These are phyloP conservation scores for Sphyrna mokarran DNA, from an alignment of 2,113 vertebrate species.

Conservation along the genomic window DNA sequence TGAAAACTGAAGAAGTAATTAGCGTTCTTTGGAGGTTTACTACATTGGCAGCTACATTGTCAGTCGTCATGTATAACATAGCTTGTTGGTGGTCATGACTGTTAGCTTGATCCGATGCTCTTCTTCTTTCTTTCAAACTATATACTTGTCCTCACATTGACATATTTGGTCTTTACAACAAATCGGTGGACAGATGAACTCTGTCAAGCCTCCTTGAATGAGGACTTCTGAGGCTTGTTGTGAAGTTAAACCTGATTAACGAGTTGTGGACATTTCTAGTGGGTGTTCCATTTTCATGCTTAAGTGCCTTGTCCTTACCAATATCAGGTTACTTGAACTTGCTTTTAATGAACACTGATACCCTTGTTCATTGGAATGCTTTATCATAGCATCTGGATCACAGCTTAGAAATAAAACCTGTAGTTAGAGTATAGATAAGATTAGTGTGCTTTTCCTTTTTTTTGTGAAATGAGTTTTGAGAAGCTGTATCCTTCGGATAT, in stretches of 20 bases:
- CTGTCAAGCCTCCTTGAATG: slow-evolving; percentile 40
- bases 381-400: slow-evolving; percentile 9
- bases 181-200: slow-evolving; percentile 42
- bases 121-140: slow-evolving; percentile 36
- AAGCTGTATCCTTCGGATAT: not conserved
- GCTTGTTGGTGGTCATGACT: slow-evolving; percentile 41
- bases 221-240: slow-evolving; percentile 40
- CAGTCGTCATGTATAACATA: not conserved
- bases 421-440: not conserved
- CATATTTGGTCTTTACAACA: slow-evolving; percentile 41
- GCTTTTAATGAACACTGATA: slow-evolving; percentile 35
- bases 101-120: slow-evolving; percentile 39
- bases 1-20: not conserved
- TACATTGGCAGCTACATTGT: not conserved
- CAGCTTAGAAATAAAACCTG: slow-evolving; percentile 13
- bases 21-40: slow-evolving; percentile 26
- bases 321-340: slow-evolving; percentile 36
- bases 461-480: not conserved
- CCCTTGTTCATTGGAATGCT: slow-evolving; percentile 29
- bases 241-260: slow-evolving; percentile 41
- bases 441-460: not conserved
- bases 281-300: slow-evolving; percentile 41
- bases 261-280: slow-evolving; percentile 42
- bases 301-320: slow-evolving; percentile 40
- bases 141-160: slow-evolving; percentile 39